These are phyloP conservation scores for Oceanodroma tethys DNA, from an alignment of 2,113 vertebrate genomes.

Conservation along the genomic window DNA sequence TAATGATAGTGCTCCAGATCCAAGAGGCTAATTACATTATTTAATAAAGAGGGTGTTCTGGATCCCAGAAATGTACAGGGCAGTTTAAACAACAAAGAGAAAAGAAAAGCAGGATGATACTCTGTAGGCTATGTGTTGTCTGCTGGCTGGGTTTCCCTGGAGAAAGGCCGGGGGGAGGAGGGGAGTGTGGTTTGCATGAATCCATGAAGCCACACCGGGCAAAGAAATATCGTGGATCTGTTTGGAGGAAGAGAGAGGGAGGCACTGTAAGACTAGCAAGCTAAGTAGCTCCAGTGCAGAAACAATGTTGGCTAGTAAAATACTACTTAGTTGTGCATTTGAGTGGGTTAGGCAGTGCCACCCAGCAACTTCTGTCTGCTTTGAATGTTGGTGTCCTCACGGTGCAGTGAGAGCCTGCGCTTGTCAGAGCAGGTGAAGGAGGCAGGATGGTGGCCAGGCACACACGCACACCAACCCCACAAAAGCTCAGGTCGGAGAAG, in stretches of 20 bases:
- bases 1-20: conserved; percentile 25
- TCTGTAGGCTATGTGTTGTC: not conserved
- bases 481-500: not conserved
- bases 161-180: too few species aligned
- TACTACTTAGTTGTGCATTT: not conserved
- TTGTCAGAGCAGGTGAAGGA: rapidly evolving
- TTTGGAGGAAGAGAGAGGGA: not conserved
- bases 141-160: not conserved
- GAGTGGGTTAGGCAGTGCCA: not conserved
- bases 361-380: not conserved
- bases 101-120: not conserved
- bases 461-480: not conserved
- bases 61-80: conserved; percentile 1
- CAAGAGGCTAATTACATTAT: conserved; percentile 50
- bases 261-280: not conserved
- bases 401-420: not conserved
- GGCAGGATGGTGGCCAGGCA: not conserved
- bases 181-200: not conserved
- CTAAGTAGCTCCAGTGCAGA: not conserved
- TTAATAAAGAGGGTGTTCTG: conserved; percentile 20
- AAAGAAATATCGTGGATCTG: not conserved
- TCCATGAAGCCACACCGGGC: not conserved
- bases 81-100: not conserved
- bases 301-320: not conserved
- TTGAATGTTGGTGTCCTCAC: rapidly evolving